Evolutionary conservation across 2,888 invertebrate species (phyloP), one percentile per base, ranked within the genome.

Genomic region (Drosophila mulleri): DNA sequence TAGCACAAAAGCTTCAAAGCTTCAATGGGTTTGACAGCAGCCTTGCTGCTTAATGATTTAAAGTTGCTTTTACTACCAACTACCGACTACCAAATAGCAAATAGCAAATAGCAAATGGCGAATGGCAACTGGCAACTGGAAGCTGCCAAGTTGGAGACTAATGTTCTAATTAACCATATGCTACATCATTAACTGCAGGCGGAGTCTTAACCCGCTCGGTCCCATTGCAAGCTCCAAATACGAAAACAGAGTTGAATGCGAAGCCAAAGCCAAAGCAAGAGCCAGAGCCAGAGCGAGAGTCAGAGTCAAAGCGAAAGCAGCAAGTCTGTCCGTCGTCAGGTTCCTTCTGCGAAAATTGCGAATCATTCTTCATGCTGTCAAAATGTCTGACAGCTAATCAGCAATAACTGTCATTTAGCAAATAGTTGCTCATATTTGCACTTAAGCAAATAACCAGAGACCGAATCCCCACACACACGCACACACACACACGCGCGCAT

Each of bases 321-420:
- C 41, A 45, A 72, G 57, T 37, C 57, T 56, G 58, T 64, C 57
- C 59, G 58, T 64, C 60, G 65, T 52, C 80, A 54, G 76, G 67
- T 73, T 73, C 68, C 72, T 80, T 73, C 68, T 60, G 74, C 71
- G 72, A 82, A 78, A 82, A 88, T 83, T 78, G 82, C 80, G 83
- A 87, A 83, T 83, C 84, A 86, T 86, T 87, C 86, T 75, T 86
- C 87, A 86, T 80, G 87, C 86, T 86, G 86, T 86, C 86, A 86
- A 88, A 86, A 86, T 80, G 89, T 77, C 89, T 87, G 89, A 89
- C 89, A 90, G 90, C 89, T 90, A 90, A 90, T 89, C 89, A 89
- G 90, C 90, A 85, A 88, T 85, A 89, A 89, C 83, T 87, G 90
- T 89, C 89, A 88, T 89, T 89, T 89, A 89, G 90, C 86, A 90